Evolutionary conservation across 2,113 vertebrate genomes (phyloP), one percentile per base, ranked within the genome.

Genomic region (Girardinichthys multiradiatus): DNA sequence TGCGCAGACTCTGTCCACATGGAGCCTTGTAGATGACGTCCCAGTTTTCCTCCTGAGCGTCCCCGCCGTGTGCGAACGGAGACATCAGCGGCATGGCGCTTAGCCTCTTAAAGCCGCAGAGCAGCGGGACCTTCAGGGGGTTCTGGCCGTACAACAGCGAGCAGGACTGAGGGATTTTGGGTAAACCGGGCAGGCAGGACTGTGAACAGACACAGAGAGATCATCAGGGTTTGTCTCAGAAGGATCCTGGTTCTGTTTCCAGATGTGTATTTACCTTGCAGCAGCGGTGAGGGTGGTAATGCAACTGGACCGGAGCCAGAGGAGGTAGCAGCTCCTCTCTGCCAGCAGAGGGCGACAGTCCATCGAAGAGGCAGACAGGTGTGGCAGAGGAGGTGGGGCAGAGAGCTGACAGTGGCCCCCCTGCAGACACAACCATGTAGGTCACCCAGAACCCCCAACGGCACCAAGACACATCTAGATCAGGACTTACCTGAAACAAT

Each of bases 11-110:
- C 57, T 87, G 95, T 13, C 98, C 97, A 11, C 98, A 99, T 0
- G 98, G 97, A 1, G 97, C 89, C 87, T 93, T 96, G 60, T 99
- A 99, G 58, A 92, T 75, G 8, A 98, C 95, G 0, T 94, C 93
- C 14, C 85, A 79, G 0, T 15, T 82, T 68, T 45, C 54, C 0
- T 68, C 71, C 11, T 62, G 39, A 8, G 0, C 63, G 12, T n/a
- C 35, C 7, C 63, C n/a, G 14, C 54, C 26, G 0, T 33, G 27
- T 15, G 9, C 6, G 0, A 35, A 1, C 1, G 60, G 1, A 0
- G 67, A 82, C 29, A 29, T 31, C 61, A 70, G 63, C 28, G 92
- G 91, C 80, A 89, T 90, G 7, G 74, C 94, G 1, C 93, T 95
- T 65, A 93, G 88, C 63, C 98, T 94, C 79, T 95, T 95, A 61